Conservation (phyloP, 2,113 vertebrate species). For the Pangasianodon gigas region DNA sequence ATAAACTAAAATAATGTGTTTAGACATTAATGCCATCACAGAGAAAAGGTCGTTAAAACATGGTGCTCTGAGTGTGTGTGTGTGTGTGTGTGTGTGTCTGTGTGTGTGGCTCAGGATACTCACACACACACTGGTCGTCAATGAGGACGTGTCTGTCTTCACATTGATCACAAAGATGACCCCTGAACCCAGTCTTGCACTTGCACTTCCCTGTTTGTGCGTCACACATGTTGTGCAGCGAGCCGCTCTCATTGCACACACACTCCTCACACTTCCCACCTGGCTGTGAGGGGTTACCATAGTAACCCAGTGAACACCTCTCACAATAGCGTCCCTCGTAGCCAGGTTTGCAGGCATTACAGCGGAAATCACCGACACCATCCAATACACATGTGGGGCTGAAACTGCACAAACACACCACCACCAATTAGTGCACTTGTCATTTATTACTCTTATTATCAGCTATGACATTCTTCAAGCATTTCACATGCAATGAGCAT, state of each 20-base stretch:
- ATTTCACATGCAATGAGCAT: not conserved
- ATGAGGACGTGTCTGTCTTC: constrained; percentile 78
- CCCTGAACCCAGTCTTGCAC: constrained; percentile 81
- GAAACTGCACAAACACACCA: constrained; percentile 76
- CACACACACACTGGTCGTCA: constrained; percentile 82
- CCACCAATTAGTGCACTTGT: not conserved
- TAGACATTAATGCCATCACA: not conserved
- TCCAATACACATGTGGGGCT: constrained; percentile 85
- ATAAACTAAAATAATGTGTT: not conserved
- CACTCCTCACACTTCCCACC: constrained; percentile 78
- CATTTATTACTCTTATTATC: not conserved
- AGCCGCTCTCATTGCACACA: constrained; percentile 77
- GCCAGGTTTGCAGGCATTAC: constrained; percentile 81
- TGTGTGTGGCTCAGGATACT: constrained; percentile 62
- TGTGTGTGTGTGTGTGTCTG: not conserved
- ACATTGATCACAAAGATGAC: constrained; percentile 83
- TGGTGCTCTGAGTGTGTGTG: not conserved
- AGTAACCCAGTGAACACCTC: constrained; percentile 85
- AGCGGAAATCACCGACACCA: constrained; percentile 77
- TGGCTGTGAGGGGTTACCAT: constrained; percentile 75
- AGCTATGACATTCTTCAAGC: not conserved
- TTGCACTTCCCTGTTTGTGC: constrained; percentile 77
- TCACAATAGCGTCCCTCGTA: constrained; percentile 91
- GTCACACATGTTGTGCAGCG: constrained; percentile 75
- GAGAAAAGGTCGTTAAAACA: not conserved